A percentile compares a stretch with the other conserved stretches of the same genome.
These are phyloP conservation scores for Allacma fusca DNA, from an alignment of 2,888 invertebrate genomes.

Conservation along the genomic window DNA sequence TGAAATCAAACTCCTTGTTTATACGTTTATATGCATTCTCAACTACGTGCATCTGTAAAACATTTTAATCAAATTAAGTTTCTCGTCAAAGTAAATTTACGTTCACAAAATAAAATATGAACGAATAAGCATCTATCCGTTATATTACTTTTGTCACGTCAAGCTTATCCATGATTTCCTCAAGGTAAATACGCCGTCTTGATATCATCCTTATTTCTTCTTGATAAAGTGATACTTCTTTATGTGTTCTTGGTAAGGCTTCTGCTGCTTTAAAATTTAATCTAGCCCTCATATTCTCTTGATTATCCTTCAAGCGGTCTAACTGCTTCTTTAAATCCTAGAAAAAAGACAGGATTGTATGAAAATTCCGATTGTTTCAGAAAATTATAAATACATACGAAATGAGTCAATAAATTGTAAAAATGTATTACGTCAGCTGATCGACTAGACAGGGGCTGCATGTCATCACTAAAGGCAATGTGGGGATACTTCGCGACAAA, in stretches of 20 bases:
- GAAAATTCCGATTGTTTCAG: no score
- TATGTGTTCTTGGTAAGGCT: constrained; percentile 64
- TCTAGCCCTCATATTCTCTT: constrained; percentile 48
- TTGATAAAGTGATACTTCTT: constrained; percentile 72
- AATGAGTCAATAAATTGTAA: no score
- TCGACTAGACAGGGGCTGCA: background rate
- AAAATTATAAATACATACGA: background rate
- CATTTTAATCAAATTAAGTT: background rate
- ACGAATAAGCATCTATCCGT: no score
- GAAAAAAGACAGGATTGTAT: no score
- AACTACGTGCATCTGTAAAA: constrained; percentile 45
- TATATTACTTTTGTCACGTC: constrained; percentile 83
- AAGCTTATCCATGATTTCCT: constrained; percentile 81
- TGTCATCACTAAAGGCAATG: constrained; percentile 1
- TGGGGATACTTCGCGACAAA: background rate
- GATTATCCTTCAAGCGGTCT: constrained; percentile 43
- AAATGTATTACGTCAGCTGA: constrained; percentile 25
- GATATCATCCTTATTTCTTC: constrained; percentile 74
- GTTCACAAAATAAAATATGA: constrained; percentile 2
- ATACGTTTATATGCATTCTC: constrained; percentile 70
- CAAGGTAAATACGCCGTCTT: constrained; percentile 76
- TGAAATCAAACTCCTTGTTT: constrained; percentile 91
- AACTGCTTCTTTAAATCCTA: constrained; percentile 52
- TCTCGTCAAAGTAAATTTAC: background rate
- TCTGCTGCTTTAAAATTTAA: constrained; percentile 54